These are phyloP conservation scores for Dromococcyx pavoninus DNA, from an alignment of 2,797 vertebrate genomes.

Conservation along the genomic window DNA sequence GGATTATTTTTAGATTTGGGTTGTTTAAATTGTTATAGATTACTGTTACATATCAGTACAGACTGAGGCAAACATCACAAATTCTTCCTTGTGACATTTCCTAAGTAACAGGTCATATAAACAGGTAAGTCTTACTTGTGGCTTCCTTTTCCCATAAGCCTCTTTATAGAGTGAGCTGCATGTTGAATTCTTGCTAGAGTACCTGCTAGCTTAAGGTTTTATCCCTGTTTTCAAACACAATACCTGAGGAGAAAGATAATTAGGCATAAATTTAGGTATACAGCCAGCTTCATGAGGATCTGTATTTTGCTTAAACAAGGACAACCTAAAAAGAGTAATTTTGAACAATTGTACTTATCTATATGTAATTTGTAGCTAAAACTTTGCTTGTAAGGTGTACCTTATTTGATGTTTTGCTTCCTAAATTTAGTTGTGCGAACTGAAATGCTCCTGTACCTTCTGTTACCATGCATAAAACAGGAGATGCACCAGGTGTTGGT, in stretches of 20 bases:
- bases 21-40: not conserved
- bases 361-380: not conserved
- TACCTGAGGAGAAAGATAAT: not conserved
- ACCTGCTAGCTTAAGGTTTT: not conserved
- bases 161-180: not conserved
- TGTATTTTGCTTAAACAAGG: not conserved
- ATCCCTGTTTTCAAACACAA: not conserved
- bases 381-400: not conserved
- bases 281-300: not conserved
- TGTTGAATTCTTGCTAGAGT: not conserved
- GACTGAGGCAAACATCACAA: not conserved
- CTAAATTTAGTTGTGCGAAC: not conserved
- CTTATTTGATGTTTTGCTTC: slow-evolving; percentile 4
- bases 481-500: not conserved
- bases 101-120: not conserved
- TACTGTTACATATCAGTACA: not conserved
- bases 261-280: not conserved
- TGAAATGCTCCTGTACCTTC: not conserved
- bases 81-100: not conserved
- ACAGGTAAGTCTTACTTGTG: not conserved
- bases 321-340: not conserved
- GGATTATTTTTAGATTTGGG: not conserved
- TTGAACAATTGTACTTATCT: not conserved
- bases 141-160: not conserved
- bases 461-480: not conserved